Conservation (phyloP, 2,888 invertebrate species). For the Eurytoma adleriae region DNA sequence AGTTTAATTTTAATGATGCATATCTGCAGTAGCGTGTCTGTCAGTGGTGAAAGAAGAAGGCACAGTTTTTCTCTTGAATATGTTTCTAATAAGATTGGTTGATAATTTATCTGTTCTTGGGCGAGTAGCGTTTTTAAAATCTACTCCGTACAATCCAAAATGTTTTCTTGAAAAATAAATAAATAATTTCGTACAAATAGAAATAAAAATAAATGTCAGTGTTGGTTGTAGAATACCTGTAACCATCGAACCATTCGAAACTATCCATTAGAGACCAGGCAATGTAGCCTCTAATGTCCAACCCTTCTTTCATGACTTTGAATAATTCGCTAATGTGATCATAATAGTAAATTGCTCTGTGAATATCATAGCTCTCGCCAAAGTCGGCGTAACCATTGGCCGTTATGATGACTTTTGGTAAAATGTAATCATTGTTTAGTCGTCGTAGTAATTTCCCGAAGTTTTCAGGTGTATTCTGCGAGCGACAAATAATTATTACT, state of each 20-base stretch:
- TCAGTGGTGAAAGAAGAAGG: not conserved
- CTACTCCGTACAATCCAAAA: constrained; percentile 84
- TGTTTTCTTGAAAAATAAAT: constrained; percentile 61
- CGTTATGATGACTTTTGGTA: constrained; percentile 79
- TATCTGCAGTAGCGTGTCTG: no score
- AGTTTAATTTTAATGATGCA: no score
- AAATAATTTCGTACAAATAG: constrained; percentile 5
- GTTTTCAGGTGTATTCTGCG: constrained; percentile 81
- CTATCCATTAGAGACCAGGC: constrained; percentile 87
- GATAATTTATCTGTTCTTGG: constrained; percentile 82
- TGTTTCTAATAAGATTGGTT: constrained; percentile 78
- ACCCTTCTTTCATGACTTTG: constrained; percentile 60
- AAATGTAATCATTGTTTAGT: constrained; percentile 77
- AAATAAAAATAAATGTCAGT: not conserved
- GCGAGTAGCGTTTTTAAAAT: constrained; percentile 80
- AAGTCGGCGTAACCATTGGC: constrained; percentile 80
- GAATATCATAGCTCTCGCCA: constrained; percentile 77
- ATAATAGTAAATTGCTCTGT: constrained; percentile 72
- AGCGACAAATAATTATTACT: not conserved
- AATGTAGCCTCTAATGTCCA: constrained; percentile 79
- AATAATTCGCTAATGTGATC: constrained; percentile 65
- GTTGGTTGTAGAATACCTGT: constrained; percentile 77
- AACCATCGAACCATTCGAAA: constrained; percentile 88
- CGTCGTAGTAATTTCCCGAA: constrained; percentile 79
- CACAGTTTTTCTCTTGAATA: constrained; percentile 74